A percentile compares a stretch with the other conserved stretches of the same genome.
Evolutionary conservation across 1,140 invertebrate genomes (phyloP).

Genomic region (Eulimnadia texana): DNA sequence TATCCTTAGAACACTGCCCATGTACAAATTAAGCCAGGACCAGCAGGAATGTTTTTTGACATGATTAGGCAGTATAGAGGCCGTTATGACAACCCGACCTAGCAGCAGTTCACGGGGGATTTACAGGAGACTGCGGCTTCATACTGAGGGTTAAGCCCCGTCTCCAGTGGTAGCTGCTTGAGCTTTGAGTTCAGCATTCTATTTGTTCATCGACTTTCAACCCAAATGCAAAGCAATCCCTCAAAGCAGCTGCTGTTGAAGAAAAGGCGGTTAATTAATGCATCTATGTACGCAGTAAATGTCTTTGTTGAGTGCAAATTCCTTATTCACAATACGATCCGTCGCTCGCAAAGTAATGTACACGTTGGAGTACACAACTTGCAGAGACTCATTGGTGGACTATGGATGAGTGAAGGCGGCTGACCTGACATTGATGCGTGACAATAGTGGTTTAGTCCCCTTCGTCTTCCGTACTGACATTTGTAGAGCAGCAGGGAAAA

Average conservation of each 20-base stretch:
- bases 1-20: conserved; percentile 12
- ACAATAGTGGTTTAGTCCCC: too few relatives aligned
- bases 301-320: too few relatives aligned
- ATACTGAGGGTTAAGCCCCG: neutral
- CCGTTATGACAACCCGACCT: conserved; percentile 29
- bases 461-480: too few relatives aligned
- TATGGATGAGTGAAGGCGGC: too few relatives aligned
- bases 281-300: too few relatives aligned
- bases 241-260: neutral
- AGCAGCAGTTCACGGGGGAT: conserved; percentile 24
- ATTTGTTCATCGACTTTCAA: neutral
- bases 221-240: neutral
- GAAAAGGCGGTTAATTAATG: too few relatives aligned
- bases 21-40: conserved; percentile 29
- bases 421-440: too few relatives aligned
- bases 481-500: too few relatives aligned
- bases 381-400: too few relatives aligned
- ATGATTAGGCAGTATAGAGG: conserved; percentile 24
- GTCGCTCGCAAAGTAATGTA: too few relatives aligned
- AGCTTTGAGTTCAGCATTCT: neutral
- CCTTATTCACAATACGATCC: too few relatives aligned
- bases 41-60: conserved; percentile 30
- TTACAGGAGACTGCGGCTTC: neutral
- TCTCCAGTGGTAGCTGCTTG: neutral
- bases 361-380: too few relatives aligned